A percentile compares a stretch with the other conserved stretches of the same genome.
Conservation (phyloP, 2,113 vertebrate species). For the Dicentrarchus labrax region DNA sequence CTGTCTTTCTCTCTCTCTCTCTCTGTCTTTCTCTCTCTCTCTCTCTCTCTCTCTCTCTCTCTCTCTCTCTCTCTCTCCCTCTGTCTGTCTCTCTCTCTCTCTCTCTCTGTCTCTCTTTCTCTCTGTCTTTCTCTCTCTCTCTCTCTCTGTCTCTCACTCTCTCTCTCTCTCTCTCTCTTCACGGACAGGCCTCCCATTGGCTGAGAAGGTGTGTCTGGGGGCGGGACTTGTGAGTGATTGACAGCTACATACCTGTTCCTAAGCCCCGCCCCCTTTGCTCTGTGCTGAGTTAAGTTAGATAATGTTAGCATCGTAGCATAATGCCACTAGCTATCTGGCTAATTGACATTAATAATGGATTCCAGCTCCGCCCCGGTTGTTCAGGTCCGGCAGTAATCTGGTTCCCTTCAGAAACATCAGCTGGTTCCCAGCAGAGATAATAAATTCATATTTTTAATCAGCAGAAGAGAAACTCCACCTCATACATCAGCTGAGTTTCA, state of each 20-base stretch:
- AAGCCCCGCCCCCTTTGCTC: too few relatives aligned
- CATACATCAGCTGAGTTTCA: slow-evolving; percentile 38
- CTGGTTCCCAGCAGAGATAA: background rate
- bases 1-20: too few relatives aligned
- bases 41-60: background rate
- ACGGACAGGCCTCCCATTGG: slow-evolving; percentile 67
- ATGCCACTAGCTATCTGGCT: too few relatives aligned
- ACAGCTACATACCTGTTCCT: too few relatives aligned
- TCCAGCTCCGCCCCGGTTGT: too few relatives aligned
- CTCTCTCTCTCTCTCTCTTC: slow-evolving; percentile 50
- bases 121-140: slow-evolving; percentile 22
- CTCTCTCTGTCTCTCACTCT: too few relatives aligned
- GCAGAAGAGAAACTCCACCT: background rate
- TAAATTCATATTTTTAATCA: slow-evolving; percentile 27
- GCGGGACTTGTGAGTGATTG: too few relatives aligned
- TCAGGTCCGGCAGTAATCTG: slow-evolving; percentile 22
- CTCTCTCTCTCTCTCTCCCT: too few relatives aligned
- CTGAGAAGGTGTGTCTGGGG: background rate
- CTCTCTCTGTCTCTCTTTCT: background rate
- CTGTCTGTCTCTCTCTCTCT: background rate
- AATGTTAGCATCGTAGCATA: too few relatives aligned
- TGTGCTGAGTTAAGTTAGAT: too few relatives aligned
- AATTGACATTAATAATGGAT: too few relatives aligned
- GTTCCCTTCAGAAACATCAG: background rate
- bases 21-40: background rate